Percentiles rank a stretch among this genome's conserved stretches.
phyloP scores from a whole-genome alignment of 1,140 invertebrate genomes.

The Platyura marginata region DNA sequence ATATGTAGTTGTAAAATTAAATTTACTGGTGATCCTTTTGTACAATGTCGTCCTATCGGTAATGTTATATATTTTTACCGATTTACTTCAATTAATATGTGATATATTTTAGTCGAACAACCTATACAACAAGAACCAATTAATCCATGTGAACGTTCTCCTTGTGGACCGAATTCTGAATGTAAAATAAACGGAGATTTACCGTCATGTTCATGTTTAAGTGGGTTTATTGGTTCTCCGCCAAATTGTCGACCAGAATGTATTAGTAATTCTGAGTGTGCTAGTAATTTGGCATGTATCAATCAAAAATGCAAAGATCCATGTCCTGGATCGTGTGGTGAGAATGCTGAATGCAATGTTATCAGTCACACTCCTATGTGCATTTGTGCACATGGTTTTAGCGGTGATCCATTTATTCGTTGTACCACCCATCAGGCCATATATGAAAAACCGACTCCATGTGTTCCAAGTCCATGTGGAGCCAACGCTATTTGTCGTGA shows the following conservation, averaged over 20 bases:
- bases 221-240: constrained; percentile 55
- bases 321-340: constrained; percentile 58
- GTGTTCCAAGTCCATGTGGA: constrained; percentile 56
- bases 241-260: constrained; percentile 63
- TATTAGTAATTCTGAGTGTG: constrained; percentile 58
- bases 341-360: constrained; percentile 41
- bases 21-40: constrained; percentile 51
- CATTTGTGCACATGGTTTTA: constrained; percentile 32
- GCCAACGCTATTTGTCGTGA: constrained; percentile 54
- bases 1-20: constrained; percentile 45
- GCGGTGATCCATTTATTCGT: constrained; percentile 37
- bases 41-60: constrained; percentile 25
- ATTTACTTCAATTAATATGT: constrained; percentile 46
- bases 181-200: constrained; percentile 47
- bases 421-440: constrained; percentile 28
- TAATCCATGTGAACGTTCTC: constrained; percentile 59
- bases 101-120: constrained; percentile 13
- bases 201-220: constrained; percentile 59
- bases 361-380: constrained; percentile 43
- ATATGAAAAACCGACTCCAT: constrained; percentile 41
- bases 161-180: constrained; percentile 63
- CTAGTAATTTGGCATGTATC: constrained; percentile 51
- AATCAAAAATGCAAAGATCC: constrained; percentile 65
- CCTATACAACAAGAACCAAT: constrained; percentile 24
- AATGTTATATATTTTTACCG: neutral